Evolutionary conservation across 2,888 invertebrate species (phyloP).

Genomic region (Cerastis leucographa): DNA sequence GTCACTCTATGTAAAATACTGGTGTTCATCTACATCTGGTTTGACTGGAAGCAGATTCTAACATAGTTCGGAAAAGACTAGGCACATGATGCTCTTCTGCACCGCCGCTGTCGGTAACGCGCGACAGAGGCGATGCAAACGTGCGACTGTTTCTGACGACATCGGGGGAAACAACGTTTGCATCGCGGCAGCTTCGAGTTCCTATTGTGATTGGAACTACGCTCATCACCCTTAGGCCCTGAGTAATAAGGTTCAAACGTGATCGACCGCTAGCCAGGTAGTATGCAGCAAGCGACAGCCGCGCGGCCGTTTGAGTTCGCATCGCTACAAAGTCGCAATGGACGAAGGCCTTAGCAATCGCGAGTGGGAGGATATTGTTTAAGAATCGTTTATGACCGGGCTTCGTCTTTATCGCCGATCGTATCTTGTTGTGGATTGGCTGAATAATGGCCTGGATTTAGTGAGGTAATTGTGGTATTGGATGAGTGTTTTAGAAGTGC

Average conservation of each 20-base stretch:
- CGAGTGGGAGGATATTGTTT: conserved; percentile 66
- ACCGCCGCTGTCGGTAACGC: neutral
- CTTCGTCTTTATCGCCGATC: conserved; percentile 44
- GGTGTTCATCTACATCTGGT: neutral
- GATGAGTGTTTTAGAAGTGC: conserved; percentile 4
- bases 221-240: neutral
- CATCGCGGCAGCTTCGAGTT: neutral
- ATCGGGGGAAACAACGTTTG: neutral
- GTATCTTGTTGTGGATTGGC: conserved; percentile 59
- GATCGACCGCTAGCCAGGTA: neutral
- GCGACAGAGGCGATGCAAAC: neutral
- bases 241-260: neutral
- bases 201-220: neutral
- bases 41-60: neutral
- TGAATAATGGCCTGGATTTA: conserved; percentile 38
- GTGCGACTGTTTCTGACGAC: neutral
- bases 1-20: neutral
- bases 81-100: too few species aligned
- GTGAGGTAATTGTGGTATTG: conserved; percentile 20
- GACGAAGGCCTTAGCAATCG: conserved; percentile 50
- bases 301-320: neutral
- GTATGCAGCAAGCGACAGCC: neutral
- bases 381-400: conserved; percentile 60
- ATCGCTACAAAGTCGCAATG: neutral
- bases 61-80: too few species aligned